Conservation (phyloP, 2,888 invertebrate species). For the Octonoba sinensis region DNA sequence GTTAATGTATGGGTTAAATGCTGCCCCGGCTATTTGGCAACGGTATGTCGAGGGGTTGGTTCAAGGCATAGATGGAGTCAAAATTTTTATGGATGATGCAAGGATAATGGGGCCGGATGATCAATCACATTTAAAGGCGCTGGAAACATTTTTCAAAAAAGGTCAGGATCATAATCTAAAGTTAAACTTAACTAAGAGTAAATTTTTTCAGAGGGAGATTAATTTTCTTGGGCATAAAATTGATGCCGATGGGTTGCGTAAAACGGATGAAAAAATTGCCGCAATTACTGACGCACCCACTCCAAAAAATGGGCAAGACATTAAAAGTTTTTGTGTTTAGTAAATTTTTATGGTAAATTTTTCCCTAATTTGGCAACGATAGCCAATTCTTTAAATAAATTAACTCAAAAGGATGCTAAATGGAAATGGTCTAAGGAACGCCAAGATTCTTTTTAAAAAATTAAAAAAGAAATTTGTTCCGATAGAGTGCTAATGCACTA, state of each 20-base stretch:
- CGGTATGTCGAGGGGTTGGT: background rate
- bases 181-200: background rate
- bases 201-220: background rate
- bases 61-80: constrained; percentile 7
- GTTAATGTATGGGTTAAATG: constrained; percentile 28
- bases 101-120: background rate
- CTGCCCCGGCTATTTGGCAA: constrained; percentile 14
- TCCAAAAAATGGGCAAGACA: background rate
- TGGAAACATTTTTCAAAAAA: background rate
- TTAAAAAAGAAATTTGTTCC: no score
- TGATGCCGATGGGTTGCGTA: background rate
- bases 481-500: no score
- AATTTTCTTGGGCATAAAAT: constrained; percentile 15
- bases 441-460: no score
- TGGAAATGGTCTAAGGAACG: no score
- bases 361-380: no score
- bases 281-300: no score
- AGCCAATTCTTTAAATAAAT: no score
- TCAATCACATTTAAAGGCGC: background rate
- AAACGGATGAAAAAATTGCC: background rate
- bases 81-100: constrained; percentile 24
- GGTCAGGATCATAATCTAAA: background rate
- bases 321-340: background rate
- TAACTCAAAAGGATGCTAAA: no score
- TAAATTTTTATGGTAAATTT: no score